These are phyloP conservation scores for Eupithecia tripunctaria DNA, from an alignment of 2,888 invertebrate species.

Conservation along the genomic window DNA sequence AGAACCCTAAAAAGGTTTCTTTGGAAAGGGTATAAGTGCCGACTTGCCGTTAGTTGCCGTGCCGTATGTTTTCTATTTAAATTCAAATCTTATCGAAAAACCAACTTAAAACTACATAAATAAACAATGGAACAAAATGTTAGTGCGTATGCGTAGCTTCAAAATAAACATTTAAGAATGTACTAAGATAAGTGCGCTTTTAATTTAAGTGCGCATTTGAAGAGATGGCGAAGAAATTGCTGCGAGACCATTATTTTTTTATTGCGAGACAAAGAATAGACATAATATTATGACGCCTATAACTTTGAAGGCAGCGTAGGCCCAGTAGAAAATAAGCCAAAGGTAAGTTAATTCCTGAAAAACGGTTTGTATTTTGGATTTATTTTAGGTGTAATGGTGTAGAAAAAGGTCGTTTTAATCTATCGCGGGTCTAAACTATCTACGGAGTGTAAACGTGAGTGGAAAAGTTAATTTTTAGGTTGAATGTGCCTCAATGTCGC, in stretches of 20 bases:
- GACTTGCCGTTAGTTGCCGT: too few relatives aligned
- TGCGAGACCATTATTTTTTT: constrained; percentile 26
- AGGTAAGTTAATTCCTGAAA: not conserved
- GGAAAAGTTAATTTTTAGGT: not conserved
- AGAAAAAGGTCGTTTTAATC: not conserved
- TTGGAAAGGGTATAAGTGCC: too few relatives aligned
- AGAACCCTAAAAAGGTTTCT: too few relatives aligned
- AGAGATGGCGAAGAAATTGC: constrained; percentile 25
- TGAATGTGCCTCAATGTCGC: too few relatives aligned
- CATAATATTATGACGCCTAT: constrained; percentile 6
- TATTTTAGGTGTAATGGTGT: not conserved
- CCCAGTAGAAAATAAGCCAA: not conserved
- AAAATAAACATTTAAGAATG: not conserved
- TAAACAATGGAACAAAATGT: not conserved
- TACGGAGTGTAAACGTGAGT: not conserved
- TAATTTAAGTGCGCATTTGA: constrained; percentile 40
- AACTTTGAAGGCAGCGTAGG: not conserved
- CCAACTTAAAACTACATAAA: not conserved
- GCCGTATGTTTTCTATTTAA: not conserved
- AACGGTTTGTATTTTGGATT: not conserved
- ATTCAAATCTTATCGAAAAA: not conserved
- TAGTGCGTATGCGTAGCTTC: not conserved
- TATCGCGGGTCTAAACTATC: not conserved
- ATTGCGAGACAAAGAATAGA: constrained; percentile 20
- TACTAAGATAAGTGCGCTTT: constrained; percentile 43